Evolutionary conservation across 2,113 vertebrate species (phyloP), one percentile per base, ranked within the genome.

Genomic region (Columba janthina): DNA sequence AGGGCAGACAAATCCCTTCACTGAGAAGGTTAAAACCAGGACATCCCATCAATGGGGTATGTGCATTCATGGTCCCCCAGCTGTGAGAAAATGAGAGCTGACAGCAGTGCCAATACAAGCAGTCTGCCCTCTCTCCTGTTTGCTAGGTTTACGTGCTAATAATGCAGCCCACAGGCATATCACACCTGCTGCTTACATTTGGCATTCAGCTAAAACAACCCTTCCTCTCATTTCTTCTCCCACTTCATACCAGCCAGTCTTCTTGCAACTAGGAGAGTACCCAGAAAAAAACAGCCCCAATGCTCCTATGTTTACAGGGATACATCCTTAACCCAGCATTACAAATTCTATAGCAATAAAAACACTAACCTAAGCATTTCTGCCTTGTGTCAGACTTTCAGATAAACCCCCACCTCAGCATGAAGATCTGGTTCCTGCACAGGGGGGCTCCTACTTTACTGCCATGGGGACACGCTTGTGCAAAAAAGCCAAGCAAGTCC

Each of bases 11-110:
- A 95, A 94, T 71, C 72, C 65, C 81, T 79, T 46, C 38, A 16
- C n/a, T 72, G 75, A 88, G 82, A 90, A 82, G 77, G 75, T 95
- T 93, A 94, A 97, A 95, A 95, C 24, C 93, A 79, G 90, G 86
- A 96, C 95, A 93, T 71, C 72, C 67, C 18, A 16, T 91, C 84
- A 90, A 24, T 22, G 44, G 69, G 51, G 42, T 75, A 74, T 76
- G 85, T 73, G 90, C 81, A 96, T 96, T 95, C 91, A 90, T 64
- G 62, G 72, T 93, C 56, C 90, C 61, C 75, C 90, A 95, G 75
- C 91, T 96, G 94, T 92, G 90, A 79, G 84, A 92, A 94, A 95
- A 97, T 86, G 81, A 91, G 93, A 96, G 69, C 94, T 97, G 95
- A 97, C 97, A 97, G 91, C 76, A 95, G 38, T 67, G 92, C 67